Conservation (phyloP, 2,797 vertebrate genomes). For the Ispidina picta region DNA sequence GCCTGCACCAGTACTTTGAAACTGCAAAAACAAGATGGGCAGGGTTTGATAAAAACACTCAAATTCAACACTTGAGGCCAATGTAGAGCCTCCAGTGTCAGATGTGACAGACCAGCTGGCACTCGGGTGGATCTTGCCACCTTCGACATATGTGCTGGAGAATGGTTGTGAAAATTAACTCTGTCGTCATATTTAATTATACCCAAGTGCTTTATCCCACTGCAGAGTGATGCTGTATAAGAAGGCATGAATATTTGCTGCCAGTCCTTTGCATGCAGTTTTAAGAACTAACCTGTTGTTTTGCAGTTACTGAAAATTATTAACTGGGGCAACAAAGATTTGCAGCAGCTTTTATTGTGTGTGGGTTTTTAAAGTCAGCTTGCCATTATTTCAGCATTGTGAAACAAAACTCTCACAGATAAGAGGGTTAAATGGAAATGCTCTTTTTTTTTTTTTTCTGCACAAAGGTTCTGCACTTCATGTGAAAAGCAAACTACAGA, state of each 20-base stretch:
- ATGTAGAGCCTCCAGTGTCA: neutral
- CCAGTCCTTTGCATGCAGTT: neutral
- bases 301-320: neutral
- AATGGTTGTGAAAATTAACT: neutral
- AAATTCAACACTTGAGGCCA: neutral
- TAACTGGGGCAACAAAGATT: neutral
- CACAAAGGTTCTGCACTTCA: neutral
- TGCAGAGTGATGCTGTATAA: neutral
- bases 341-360: neutral
- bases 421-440: neutral
- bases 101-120: neutral
- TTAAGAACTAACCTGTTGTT: neutral
- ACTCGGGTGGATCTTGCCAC: fast-evolving
- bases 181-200: constrained; percentile 19
- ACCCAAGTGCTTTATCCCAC: neutral
- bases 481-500: neutral
- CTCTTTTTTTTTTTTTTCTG: neutral
- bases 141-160: neutral
- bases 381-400: neutral
- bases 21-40: neutral
- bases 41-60: neutral
- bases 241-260: neutral
- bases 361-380: neutral
- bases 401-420: neutral
- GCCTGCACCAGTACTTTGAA: fast-evolving